These are phyloP conservation scores for Odocoileus hemionus DNA, from an alignment of 2,113 vertebrate species.

Conservation along the genomic window DNA sequence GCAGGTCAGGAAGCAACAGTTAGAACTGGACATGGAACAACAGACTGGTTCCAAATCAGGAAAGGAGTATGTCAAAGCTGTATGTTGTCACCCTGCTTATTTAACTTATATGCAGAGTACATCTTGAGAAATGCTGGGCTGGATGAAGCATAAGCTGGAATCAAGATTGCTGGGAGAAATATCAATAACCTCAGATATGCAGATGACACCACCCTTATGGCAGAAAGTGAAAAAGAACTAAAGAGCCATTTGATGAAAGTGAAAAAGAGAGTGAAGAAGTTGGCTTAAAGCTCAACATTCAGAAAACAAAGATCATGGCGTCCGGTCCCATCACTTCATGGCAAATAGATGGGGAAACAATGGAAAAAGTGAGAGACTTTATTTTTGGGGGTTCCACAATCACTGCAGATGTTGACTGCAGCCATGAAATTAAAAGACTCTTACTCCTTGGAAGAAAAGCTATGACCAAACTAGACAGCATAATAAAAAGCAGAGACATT, in stretches of 20 bases:
- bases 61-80: background rate
- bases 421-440: background rate
- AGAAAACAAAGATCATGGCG: background rate
- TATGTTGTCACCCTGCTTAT: background rate
- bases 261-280: background rate
- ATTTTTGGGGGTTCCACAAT: background rate
- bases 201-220: background rate
- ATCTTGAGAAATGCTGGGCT: background rate
- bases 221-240: background rate
- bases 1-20: background rate
- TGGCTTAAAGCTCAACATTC: background rate
- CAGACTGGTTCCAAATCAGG: background rate
- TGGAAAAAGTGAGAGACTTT: background rate
- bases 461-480: background rate
- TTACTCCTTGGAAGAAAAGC: background rate
- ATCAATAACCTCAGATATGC: background rate
- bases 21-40: background rate
- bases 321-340: background rate
- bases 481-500: background rate
- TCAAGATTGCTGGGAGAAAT: accelerated
- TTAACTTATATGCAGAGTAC: background rate
- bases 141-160: background rate
- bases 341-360: background rate
- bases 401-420: background rate
- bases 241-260: background rate